Base-by-base conservation (phyloP, 2,113 vertebrate species). In the Ophthalmolycus amberensis region DNA sequence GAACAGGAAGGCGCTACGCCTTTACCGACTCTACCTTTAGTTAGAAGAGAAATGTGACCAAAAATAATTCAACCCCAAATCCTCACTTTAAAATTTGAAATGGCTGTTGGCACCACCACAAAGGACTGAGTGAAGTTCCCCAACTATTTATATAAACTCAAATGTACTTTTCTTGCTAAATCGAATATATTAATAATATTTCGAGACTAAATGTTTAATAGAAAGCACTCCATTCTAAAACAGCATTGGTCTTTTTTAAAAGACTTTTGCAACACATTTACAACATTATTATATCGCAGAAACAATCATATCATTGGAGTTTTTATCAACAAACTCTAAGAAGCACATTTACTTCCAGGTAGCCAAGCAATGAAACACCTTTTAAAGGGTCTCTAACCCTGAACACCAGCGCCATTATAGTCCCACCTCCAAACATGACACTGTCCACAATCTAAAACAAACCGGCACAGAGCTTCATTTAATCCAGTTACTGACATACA, bases 11-110 rank as follows among this genome's bases (percentile, higher is more conserved):
- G 71, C 25, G 11, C 76, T 25, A 27, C 11, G 22, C 37, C 9
- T 75, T 58, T 65, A 48, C 54, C 9, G 40, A 82, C 73, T 79
- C 59, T 75, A 70, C 82, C 64, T 83, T 77, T 70, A 59, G 12
- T 77, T 70, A 59, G 12, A 79, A 68, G 50, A 81, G 16, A 86
- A 67, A 68, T 68, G 18, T 75, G 63, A 72, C 54, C 40, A 56
- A 81, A 85, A 84, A 87, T 59, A 56, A 75, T 56, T 48, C 58
- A 62, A 37, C 32, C 29, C 38, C 11, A 44, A 74, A 67, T 66
- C 20, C 34, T 76, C 48, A 40, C 38, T 77, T 46, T 46, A 64
- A 10, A 20, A 56, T 37, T 12, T 40, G 2, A 80, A 70, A 72
- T 71, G 34, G 42, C 37, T 25, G 18, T 44, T 9, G 48, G 25